A percentile compares a stretch with the other conserved stretches of the same genome.
Evolutionary conservation across 1,140 invertebrate species (phyloP).

Genomic region (Pentalonia nigronervosa): DNA sequence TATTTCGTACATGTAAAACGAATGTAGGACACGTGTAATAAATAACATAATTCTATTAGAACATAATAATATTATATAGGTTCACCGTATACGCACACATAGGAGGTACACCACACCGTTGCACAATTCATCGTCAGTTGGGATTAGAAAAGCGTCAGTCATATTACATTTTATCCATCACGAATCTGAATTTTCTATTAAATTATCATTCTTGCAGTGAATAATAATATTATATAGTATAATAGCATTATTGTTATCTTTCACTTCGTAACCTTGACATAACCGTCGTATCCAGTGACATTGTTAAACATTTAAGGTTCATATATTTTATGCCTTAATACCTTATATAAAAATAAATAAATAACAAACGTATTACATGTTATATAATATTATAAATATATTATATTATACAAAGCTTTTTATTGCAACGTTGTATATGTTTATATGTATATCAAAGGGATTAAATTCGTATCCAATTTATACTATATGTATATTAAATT

Average conservation of each 20-base stretch:
- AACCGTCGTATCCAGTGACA: neutral
- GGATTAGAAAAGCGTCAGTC: neutral
- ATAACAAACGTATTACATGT: neutral
- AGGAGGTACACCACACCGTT: neutral
- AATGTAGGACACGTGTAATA: neutral
- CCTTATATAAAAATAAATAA: neutral
- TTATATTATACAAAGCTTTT: no score
- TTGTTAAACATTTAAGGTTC: neutral
- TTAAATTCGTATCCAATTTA: neutral
- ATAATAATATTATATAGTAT: neutral
- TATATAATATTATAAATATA: neutral
- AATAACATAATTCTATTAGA: neutral
- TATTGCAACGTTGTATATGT: no score
- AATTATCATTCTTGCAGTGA: neutral
- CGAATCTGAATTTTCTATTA: constrained; percentile 3
- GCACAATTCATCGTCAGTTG: neutral
- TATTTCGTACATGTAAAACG: neutral
- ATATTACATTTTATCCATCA: neutral
- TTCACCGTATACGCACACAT: neutral
- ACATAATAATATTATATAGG: neutral
- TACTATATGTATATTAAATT: no score
- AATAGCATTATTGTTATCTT: neutral
- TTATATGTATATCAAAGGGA: no score
- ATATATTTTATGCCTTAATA: neutral
- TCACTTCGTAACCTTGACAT: neutral